phyloP scores from a whole-genome alignment of 92 coral and sea anemone genomes.

The Meandrina meandrites region DNA sequence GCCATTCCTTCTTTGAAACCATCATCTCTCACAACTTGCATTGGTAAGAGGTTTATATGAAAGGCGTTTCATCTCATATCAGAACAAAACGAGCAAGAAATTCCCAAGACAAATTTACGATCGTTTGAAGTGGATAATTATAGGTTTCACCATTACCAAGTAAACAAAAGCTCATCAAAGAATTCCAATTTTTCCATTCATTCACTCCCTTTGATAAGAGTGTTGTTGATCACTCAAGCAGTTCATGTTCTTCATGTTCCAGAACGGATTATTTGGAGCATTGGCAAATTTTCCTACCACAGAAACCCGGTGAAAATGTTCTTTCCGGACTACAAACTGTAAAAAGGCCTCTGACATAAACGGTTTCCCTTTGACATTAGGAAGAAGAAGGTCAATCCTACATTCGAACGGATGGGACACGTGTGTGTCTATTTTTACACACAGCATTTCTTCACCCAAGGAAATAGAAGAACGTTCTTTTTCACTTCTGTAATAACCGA shows the following conservation, averaged over 20 bases:
- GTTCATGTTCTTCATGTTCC: conserved; percentile 7
- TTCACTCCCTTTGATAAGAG: conserved; percentile 17
- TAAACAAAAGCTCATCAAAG: conserved; percentile 29
- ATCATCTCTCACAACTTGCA: not conserved
- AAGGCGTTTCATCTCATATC: not conserved
- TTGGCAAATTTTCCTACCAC: not conserved
- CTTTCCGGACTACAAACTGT: not conserved
- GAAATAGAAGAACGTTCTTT: not conserved
- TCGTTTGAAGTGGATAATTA: conserved; percentile 30
- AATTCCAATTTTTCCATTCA: conserved; percentile 20
- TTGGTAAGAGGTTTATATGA: not conserved
- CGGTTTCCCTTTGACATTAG: not conserved
- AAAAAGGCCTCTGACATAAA: not conserved
- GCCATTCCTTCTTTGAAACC: not conserved
- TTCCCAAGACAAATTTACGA: not conserved
- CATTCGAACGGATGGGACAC: conserved; percentile 14
- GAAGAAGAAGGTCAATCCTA: not conserved
- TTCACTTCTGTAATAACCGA: not conserved
- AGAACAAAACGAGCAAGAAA: not conserved
- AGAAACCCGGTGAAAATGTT: not conserved
- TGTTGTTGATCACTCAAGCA: conserved; percentile 38
- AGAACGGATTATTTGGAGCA: not conserved
- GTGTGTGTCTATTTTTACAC: conserved; percentile 23
- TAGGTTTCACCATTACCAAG: conserved; percentile 18
- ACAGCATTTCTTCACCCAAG: not conserved